Evolutionary conservation across 2,113 vertebrate species (phyloP).

Genomic region (Solea solea): DNA sequence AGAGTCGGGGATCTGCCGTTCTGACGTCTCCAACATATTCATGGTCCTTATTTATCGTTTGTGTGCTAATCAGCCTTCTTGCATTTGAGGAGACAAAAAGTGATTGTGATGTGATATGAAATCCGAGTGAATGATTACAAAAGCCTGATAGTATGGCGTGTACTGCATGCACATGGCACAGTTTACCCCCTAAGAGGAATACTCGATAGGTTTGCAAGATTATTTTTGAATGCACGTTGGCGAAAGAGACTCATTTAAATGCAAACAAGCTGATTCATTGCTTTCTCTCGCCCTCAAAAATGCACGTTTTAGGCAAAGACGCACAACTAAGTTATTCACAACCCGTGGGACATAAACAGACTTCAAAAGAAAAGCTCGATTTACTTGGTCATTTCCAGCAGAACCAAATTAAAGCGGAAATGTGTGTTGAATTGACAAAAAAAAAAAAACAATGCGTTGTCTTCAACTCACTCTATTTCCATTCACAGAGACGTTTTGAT

Average conservation of each 20-base stretch:
- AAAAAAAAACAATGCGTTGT: constrained; percentile 37
- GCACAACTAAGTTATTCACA: constrained; percentile 62
- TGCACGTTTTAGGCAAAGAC: constrained; percentile 64
- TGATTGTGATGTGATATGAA: neutral
- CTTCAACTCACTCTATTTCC: neutral
- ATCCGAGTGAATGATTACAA: neutral
- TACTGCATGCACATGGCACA: constrained; percentile 4
- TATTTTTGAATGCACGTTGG: constrained; percentile 38
- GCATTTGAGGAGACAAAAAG: constrained; percentile 4
- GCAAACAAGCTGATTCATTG: constrained; percentile 69
- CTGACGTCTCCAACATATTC: constrained; percentile 52
- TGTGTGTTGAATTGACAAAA: constrained; percentile 31
- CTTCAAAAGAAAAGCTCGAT: constrained; percentile 65
- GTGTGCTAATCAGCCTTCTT: constrained; percentile 43
- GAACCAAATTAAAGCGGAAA: constrained; percentile 42
- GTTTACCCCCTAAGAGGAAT: constrained; percentile 31
- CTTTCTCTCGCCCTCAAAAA: constrained; percentile 55
- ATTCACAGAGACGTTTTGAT: constrained; percentile 10
- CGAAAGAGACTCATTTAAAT: constrained; percentile 60
- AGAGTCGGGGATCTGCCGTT: constrained; percentile 61
- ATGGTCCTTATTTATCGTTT: constrained; percentile 49
- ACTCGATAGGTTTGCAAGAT: constrained; percentile 35
- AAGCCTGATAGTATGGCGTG: neutral
- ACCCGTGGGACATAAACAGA: constrained; percentile 61
- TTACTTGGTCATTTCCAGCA: constrained; percentile 48